Evolutionary conservation across 2,888 invertebrate species (phyloP).

Genomic region (Carterocephalus palaemon): DNA sequence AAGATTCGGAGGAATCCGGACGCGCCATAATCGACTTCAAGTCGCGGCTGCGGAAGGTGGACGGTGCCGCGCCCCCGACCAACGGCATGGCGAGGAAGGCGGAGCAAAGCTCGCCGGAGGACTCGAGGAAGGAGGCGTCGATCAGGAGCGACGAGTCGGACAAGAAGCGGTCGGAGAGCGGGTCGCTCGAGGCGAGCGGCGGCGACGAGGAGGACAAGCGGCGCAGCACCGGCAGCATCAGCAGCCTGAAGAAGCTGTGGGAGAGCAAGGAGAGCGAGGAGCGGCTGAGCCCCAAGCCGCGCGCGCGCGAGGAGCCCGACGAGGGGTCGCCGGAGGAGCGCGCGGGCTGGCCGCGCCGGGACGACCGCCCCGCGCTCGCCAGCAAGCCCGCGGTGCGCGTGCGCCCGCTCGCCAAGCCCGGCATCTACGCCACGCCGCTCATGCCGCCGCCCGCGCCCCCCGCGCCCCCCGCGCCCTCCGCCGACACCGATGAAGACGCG

Average conservation of each 20-base stretch:
- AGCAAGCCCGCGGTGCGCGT: constrained; percentile 81
- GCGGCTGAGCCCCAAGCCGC: constrained; percentile 82
- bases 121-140: constrained; percentile 45
- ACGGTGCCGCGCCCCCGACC: constrained; percentile 63
- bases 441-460: constrained; percentile 58
- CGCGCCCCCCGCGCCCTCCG: constrained; percentile 57
- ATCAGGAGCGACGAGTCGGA: constrained; percentile 68
- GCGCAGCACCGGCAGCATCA: constrained; percentile 94
- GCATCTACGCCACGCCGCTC: constrained; percentile 90
- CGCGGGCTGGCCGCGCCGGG: constrained; percentile 35
- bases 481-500: constrained; percentile 62
- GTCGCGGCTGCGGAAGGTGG: constrained; percentile 89
- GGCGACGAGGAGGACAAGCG: constrained; percentile 90
- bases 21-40: constrained; percentile 89
- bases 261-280: constrained; percentile 86
- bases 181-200: constrained; percentile 49
- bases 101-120: constrained; percentile 59
- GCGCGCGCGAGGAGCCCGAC: constrained; percentile 44
- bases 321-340: constrained; percentile 56
- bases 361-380: constrained; percentile 82
- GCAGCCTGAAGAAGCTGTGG: constrained; percentile 94
- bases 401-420: constrained; percentile 76
- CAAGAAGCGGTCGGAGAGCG: constrained; percentile 59
- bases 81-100: constrained; percentile 51
- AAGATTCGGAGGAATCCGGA: constrained; percentile 73